phyloP scores from a whole-genome alignment of 2,113 vertebrate species.

The Gila orcuttii region DNA sequence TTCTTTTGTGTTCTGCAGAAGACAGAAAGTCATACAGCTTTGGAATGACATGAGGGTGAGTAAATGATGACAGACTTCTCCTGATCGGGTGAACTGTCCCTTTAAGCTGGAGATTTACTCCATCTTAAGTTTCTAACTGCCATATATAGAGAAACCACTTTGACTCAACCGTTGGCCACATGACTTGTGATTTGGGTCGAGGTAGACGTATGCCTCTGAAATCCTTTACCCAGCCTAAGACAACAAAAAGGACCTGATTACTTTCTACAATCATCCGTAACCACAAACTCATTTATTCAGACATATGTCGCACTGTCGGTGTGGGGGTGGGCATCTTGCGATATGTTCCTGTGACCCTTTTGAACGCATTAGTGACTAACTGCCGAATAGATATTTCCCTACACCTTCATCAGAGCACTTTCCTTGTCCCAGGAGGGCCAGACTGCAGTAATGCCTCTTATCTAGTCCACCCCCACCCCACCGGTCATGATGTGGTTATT shows the following conservation, averaged over 20 bases:
- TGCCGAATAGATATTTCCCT: conserved; percentile 15
- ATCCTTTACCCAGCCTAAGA: not conserved
- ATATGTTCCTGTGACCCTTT: not conserved
- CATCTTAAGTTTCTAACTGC: not conserved
- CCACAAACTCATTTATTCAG: not conserved
- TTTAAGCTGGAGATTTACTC: not conserved
- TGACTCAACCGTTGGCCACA: not conserved
- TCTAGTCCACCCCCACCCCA: conserved; percentile 50
- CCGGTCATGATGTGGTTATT: conserved; percentile 59
- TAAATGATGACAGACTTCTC: not conserved
- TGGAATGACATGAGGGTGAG: not conserved
- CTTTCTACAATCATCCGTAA: not conserved
- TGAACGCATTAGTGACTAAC: conserved; percentile 31
- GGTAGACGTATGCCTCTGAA: not conserved
- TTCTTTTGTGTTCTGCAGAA: not conserved
- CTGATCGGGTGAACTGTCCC: not conserved
- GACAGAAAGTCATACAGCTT: not conserved
- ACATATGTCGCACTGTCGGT: not conserved
- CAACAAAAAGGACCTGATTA: not conserved
- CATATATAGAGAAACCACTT: not conserved
- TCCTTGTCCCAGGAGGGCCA: conserved; percentile 45
- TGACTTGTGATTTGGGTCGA: not conserved
- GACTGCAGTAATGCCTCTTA: conserved; percentile 6
- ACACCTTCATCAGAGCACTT: conserved; percentile 24
- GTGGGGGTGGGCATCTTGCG: not conserved